phyloP scores from a whole-genome alignment of 2,113 vertebrate species.

The Erythrolamprus reginae region DNA sequence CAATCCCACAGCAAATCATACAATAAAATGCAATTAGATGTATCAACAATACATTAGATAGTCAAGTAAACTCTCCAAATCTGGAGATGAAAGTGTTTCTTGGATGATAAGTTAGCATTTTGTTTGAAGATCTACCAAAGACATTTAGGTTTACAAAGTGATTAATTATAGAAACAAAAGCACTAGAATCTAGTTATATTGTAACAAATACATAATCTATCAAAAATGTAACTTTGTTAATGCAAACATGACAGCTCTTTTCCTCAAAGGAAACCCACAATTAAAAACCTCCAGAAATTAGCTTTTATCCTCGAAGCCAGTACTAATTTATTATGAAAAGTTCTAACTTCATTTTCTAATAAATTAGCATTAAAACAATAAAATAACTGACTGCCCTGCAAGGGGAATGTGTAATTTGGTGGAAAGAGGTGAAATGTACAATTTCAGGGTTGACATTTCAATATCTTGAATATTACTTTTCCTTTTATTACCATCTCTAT shows the following conservation, averaged over 20 bases:
- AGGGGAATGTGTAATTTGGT: constrained; percentile 25
- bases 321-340: constrained; percentile 14
- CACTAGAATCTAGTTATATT: constrained; percentile 41
- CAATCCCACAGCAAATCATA: not conserved
- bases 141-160: not conserved
- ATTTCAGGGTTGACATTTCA: constrained; percentile 56
- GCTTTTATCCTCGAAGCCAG: constrained; percentile 40
- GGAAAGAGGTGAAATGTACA: constrained; percentile 50
- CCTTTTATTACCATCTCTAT: constrained; percentile 46
- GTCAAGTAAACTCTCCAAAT: not conserved
- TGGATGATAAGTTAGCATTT: not conserved
- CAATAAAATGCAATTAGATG: not conserved
- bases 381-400: constrained; percentile 32
- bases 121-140: not conserved
- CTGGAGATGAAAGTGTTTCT: not conserved
- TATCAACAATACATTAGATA: not conserved
- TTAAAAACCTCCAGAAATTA: constrained; percentile 35
- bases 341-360: constrained; percentile 3
- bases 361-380: constrained; percentile 44
- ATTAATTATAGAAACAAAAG: constrained; percentile 15
- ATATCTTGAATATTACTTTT: constrained; percentile 51
- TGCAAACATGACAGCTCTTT: constrained; percentile 36
- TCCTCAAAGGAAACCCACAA: constrained; percentile 19
- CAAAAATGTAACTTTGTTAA: constrained; percentile 62
- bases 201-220: constrained; percentile 47